phyloP scores from a whole-genome alignment of 2,797 vertebrate genomes.

The Etheostoma perlongum region DNA sequence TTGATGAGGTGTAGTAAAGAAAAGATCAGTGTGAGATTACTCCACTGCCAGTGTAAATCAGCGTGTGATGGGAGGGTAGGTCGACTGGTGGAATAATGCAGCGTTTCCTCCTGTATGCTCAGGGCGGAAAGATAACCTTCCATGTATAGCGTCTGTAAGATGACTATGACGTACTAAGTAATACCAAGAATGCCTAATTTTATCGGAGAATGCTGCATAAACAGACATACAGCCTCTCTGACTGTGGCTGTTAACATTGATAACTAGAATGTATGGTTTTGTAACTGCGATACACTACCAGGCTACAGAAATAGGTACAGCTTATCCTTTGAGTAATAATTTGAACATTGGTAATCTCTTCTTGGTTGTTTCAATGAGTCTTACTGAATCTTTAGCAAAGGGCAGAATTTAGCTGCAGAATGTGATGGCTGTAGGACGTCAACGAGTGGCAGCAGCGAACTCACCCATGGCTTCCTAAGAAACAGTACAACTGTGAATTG shows the following conservation, averaged over 20 bases:
- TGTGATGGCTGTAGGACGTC: conserved; percentile 36
- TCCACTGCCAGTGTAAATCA: conserved; percentile 21
- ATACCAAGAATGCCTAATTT: conserved; percentile 4
- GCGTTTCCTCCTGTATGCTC: conserved; percentile 27
- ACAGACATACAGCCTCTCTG: conserved; percentile 12
- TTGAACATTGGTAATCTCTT: conserved; percentile 1
- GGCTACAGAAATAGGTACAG: not conserved
- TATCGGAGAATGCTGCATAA: conserved; percentile 8
- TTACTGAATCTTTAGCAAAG: conserved; percentile 24
- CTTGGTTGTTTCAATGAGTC: not conserved
- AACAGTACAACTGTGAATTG: conserved; percentile 54
- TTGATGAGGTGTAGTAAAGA: conserved; percentile 45
- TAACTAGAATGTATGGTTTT: conserved; percentile 15
- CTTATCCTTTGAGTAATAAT: not conserved
- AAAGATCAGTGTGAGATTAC: conserved; percentile 52
- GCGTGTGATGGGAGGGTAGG: conserved; percentile 13
- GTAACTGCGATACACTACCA: not conserved
- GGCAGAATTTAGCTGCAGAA: conserved; percentile 18
- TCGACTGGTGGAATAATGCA: conserved; percentile 28
- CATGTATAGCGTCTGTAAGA: conserved; percentile 30
- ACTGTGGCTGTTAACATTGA: conserved; percentile 1
- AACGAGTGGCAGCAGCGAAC: conserved; percentile 35
- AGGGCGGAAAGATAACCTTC: conserved; percentile 35
- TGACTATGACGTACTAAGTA: conserved; percentile 7
- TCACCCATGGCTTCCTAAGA: conserved; percentile 31